Evolutionary conservation across 2,113 vertebrate genomes (phyloP).

Genomic region (Microtus montanus): DNA sequence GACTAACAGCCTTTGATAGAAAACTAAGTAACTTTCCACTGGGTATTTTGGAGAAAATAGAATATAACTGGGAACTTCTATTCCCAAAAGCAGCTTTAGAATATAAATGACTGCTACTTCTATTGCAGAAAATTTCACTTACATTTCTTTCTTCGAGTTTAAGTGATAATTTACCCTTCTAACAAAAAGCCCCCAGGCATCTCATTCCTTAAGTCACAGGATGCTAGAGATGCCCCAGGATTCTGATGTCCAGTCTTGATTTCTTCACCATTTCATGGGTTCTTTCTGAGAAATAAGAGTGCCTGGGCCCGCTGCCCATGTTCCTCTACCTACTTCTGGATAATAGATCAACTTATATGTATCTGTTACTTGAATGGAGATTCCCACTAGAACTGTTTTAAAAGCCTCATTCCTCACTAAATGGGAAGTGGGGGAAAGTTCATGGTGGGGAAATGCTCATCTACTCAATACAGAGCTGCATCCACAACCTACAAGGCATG

Average conservation of each 20-base stretch:
- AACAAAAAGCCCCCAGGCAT: neutral
- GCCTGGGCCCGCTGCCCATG: accelerated
- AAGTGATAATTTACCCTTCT: neutral
- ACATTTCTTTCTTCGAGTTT: neutral
- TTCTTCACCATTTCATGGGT: neutral
- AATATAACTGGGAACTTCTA: neutral
- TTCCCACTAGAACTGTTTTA: neutral
- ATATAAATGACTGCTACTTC: neutral
- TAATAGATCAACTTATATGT: neutral
- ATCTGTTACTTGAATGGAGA: neutral
- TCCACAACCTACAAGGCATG: neutral
- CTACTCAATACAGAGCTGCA: neutral
- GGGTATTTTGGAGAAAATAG: neutral
- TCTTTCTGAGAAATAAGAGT: neutral
- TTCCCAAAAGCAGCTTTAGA: neutral
- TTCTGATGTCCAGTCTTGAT: neutral
- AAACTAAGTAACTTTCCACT: neutral
- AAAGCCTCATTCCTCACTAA: neutral
- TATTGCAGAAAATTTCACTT: neutral
- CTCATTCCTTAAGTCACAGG: neutral
- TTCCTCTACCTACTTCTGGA: neutral
- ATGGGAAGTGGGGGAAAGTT: neutral
- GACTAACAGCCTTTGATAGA: neutral
- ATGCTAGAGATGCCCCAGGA: neutral
- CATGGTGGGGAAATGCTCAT: neutral